Base-by-base conservation (phyloP, 1,140 invertebrate species). In the Penaeus chinensis region DNA sequence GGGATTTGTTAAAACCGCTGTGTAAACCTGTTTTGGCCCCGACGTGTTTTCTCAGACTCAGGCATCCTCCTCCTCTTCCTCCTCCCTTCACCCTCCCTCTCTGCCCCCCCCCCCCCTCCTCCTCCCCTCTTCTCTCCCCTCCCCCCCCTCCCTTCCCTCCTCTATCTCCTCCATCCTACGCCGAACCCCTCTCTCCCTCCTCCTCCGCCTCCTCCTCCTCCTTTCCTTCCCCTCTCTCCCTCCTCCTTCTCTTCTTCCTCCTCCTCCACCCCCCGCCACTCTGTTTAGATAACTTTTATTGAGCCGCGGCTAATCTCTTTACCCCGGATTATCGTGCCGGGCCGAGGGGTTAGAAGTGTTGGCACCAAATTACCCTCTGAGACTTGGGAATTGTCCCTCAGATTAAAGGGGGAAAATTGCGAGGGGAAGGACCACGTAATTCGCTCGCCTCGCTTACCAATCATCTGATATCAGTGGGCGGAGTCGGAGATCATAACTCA, bases 261-360 rank as follows among this genome's bases (percentile, higher is more conserved):
- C 71, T 63, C 42, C 54, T 54, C 62, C 74, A 42, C 85, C 85
- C 54, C 27, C 78, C 27, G 63, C 87, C 74, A 77, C 88, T 60
- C 84, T 89, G 88, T 89, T 89, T 89, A 84, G 84, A 89, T 89
- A 89, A 89, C 88, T 89, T 89, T 89, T 89, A 89, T 89, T 89
- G 88, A 89, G 88, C 88, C 63, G 71, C 62, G 71, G 84, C 84
- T 89, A 89, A 89, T 89, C 88, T 89, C 88, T 89, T 89, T 89
- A 89, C 84, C 78, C 81, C 76, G 88, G 88, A 89, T 89, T 89
- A 89, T 89, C 88, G 84, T 77, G 65, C 79, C 84, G 80, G 88
- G 88, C 88, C 78, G 88, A 89, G 88, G 88, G 88, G 88, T 89
- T 89, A 89, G 88, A 89, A 89, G 88, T 89, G 88, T 89, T 89